Evolutionary conservation across 2,113 vertebrate genomes (phyloP), one percentile per base, ranked within the genome.

Genomic region (Promerops cafer): DNA sequence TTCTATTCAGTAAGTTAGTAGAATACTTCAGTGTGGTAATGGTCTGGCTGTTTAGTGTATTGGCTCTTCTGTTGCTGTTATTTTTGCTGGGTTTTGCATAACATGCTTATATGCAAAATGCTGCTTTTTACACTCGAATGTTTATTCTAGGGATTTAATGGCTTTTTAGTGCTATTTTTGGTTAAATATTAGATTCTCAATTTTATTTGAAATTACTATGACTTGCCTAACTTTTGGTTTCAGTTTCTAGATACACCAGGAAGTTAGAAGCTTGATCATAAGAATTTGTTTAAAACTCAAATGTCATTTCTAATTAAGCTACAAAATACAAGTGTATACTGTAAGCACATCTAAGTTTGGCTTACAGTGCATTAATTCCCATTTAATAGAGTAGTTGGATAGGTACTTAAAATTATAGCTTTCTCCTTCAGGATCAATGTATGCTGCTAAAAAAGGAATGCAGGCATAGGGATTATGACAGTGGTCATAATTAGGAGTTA

Each of bases 41-140:
- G 10, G 17, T 59, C 15, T 52, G 33, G 10, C 57, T 82, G 6
- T 56, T 68, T 0, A 85, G 22, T 64, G 31, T 53, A 0, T 19
- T 54, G 42, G 8, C 22, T 79, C 14, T 59, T 76, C 6, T 54
- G 5, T 45, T 84, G 39, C 35, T 80, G 9, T 39, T 87, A 7
- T 4, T 72, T 72, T 65, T 87, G 27, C 31, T 61, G 44, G 2
- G 37, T 24, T 86, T 77, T 71, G 30, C 37, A 24, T 61, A 40
- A 74, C 0, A 1, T 50, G 16, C 20, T 84, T 1, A 0, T 47
- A 30, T 0, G 0, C 31, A 77, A 33, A 91, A 44, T 1, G 0
- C 22, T 56, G 31, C 24, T 7, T 72, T 79, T 69, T 54, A 20
- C 53, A 49, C 11, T 56, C 24, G 59, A 0, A 42, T 40, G 3